These are phyloP conservation scores for Cyprinus carpio DNA, from an alignment of 2,113 vertebrate species.

Conservation along the genomic window DNA sequence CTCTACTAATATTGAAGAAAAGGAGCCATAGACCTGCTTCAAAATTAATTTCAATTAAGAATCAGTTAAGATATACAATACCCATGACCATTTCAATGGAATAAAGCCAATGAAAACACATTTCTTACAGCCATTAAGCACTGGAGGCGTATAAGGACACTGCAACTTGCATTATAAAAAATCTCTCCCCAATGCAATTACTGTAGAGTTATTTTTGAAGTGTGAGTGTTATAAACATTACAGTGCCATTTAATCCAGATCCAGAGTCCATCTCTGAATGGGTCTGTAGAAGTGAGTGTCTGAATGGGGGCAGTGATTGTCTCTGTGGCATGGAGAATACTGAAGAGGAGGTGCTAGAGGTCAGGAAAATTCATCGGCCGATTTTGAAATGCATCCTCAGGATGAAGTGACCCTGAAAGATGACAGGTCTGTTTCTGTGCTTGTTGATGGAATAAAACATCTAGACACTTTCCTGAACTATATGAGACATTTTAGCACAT, in stretches of 20 bases:
- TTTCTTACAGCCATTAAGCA: neutral
- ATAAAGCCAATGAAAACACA: neutral
- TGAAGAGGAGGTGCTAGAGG: neutral
- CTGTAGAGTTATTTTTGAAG: neutral
- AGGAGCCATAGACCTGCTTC: neutral
- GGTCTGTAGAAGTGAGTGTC: neutral
- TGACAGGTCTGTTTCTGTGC: neutral
- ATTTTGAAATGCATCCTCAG: neutral
- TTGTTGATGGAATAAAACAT: neutral
- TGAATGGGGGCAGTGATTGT: neutral
- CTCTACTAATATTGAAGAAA: neutral
- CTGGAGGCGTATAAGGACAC: neutral
- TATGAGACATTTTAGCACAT: neutral
- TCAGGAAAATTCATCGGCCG: neutral
- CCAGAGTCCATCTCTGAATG: neutral
- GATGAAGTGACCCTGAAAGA: conserved; percentile 23
- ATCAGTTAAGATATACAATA: neutral
- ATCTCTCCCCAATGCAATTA: neutral
- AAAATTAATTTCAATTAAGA: neutral
- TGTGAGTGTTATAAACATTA: neutral
- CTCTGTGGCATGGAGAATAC: neutral
- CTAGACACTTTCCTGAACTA: neutral
- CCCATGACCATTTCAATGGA: neutral
- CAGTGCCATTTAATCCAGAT: neutral
- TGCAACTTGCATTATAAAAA: neutral